Conservation (phyloP, 2,888 invertebrate genomes). For the Oeneis ivallda region DNA sequence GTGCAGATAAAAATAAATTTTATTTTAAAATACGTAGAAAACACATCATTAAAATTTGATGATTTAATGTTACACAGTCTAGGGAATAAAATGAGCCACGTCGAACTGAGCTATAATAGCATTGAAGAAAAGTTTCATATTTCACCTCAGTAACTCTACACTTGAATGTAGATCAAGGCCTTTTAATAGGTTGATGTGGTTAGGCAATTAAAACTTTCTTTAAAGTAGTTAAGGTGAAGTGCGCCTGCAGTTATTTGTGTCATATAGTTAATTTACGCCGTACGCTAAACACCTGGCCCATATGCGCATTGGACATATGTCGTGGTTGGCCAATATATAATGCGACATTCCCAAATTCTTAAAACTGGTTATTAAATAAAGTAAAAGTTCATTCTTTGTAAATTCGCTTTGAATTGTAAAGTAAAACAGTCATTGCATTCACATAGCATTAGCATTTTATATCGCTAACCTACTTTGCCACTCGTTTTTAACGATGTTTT, state of each 20-base stretch:
- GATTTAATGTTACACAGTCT: neutral
- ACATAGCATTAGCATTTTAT: slow-evolving; percentile 27
- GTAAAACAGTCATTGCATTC: slow-evolving; percentile 21
- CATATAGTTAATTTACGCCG: neutral
- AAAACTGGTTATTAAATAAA: slow-evolving; percentile 4
- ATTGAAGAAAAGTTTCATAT: neutral
- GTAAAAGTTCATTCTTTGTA: neutral
- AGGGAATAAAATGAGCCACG: neutral
- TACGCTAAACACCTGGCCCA: neutral
- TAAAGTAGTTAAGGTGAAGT: neutral
- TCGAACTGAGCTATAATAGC: neutral
- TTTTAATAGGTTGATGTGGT: neutral
- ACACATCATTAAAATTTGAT: neutral
- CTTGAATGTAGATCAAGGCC: neutral
- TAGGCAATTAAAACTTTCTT: slow-evolving; percentile 1
- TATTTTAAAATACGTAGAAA: too few relatives aligned
- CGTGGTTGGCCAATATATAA: neutral
- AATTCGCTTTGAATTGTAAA: slow-evolving; percentile 11
- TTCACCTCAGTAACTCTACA: neutral
- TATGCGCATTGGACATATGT: neutral
- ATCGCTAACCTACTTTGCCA: slow-evolving; percentile 26
- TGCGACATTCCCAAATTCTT: neutral
- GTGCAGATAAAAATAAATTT: too few relatives aligned
- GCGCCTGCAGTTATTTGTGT: neutral
- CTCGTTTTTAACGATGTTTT: slow-evolving; percentile 19